Percentiles rank a stretch among this genome's conserved stretches.
Evolutionary conservation across 2,888 invertebrate species (phyloP).

Genomic region (Ganaspis brasiliensis): DNA sequence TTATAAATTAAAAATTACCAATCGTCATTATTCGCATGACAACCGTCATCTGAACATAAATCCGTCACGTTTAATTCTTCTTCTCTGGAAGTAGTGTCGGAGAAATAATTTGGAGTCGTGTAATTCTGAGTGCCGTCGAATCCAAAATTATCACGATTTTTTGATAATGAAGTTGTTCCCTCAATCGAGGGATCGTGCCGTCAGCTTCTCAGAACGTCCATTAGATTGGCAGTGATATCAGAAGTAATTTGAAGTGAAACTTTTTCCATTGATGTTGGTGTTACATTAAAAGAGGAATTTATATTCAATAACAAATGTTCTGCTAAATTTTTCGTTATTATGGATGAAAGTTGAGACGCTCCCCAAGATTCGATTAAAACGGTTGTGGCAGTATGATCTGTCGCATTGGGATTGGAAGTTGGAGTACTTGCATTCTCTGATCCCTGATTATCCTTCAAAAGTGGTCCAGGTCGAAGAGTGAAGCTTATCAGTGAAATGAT

Average conservation of each 20-base stretch:
- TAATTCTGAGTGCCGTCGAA: conserved; percentile 13
- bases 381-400: conserved; percentile 54
- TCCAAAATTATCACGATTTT: background rate
- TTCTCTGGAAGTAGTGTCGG: conserved; percentile 26
- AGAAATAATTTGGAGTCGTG: conserved; percentile 24
- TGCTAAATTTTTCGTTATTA: conserved; percentile 68
- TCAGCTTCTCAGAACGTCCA: conserved; percentile 59
- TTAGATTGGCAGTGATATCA: conserved; percentile 68
- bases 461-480: conserved; percentile 92
- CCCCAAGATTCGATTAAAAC: conserved; percentile 60
- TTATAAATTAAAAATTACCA: conserved; percentile 58
- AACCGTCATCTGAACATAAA: background rate
- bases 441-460: conserved; percentile 45
- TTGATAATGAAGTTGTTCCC: conserved; percentile 31
- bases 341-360: conserved; percentile 62
- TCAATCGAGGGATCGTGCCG: conserved; percentile 24
- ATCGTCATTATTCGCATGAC: conserved; percentile 44
- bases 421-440: conserved; percentile 41
- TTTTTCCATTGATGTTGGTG: conserved; percentile 62
- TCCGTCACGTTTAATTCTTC: conserved; percentile 18
- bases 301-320: conserved; percentile 66
- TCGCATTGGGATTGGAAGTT: conserved; percentile 50
- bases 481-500: conserved; percentile 93
- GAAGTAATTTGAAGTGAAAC: conserved; percentile 67
- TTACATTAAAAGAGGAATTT: conserved; percentile 63